These are phyloP conservation scores for Sinocyclocheilus maitianheensis DNA, from an alignment of 2,113 vertebrate genomes.

Conservation along the genomic window DNA sequence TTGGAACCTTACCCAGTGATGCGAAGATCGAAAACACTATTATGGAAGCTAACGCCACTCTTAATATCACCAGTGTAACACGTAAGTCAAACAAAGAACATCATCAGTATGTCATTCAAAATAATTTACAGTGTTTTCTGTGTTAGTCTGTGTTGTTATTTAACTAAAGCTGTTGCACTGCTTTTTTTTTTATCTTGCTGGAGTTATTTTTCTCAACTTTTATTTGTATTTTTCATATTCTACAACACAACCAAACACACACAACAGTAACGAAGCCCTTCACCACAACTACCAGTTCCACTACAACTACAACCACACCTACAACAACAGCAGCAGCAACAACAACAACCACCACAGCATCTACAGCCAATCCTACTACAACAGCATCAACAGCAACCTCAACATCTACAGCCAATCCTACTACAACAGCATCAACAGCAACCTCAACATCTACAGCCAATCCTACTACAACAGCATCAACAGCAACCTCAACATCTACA, in stretches of 20 bases:
- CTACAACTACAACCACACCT: not conserved
- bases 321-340: not conserved
- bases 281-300: not conserved
- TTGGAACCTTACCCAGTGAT: not conserved
- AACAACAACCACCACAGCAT: not conserved
- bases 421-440: not conserved
- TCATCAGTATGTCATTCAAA: not conserved
- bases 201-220: not conserved
- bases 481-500: too few relatives aligned
- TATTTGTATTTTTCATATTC: not conserved
- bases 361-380: not conserved
- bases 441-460: not conserved
- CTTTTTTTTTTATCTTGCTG: not conserved
- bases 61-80: not conserved
- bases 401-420: not conserved
- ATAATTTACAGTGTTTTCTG: not conserved
- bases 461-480: not conserved
- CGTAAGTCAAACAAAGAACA: not conserved
- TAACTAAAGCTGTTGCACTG: not conserved
- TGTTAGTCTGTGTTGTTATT: not conserved
- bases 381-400: not conserved
- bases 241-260: not conserved
- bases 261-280: not conserved
- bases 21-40: accelerated
- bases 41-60: not conserved